phyloP scores from a whole-genome alignment of 2,113 vertebrate species.

The Setophaga petechia region DNA sequence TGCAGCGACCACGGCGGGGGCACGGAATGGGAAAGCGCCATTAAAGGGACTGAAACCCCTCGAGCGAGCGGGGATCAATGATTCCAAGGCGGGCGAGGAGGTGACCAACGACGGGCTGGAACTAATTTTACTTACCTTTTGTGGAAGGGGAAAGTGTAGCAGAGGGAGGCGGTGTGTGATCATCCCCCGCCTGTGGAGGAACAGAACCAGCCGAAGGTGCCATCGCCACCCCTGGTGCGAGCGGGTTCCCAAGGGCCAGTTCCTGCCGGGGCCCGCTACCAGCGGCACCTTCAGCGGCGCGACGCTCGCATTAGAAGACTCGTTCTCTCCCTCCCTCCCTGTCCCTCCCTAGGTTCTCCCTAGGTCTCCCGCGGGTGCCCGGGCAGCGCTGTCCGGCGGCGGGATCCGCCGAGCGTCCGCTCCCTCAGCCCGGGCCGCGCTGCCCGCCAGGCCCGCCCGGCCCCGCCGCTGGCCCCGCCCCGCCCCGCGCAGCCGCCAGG shows the following conservation, averaged over 20 bases:
- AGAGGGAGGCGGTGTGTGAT: not conserved
- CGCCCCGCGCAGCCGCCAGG: too few species aligned
- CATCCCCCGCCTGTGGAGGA: fast-evolving
- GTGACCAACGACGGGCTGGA: fast-evolving
- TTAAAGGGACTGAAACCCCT: fast-evolving
- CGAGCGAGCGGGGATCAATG: fast-evolving
- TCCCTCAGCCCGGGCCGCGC: not conserved
- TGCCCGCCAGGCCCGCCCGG: not conserved
- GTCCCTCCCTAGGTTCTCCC: not conserved
- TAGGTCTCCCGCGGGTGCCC: not conserved
- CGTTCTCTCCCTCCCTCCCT: not conserved
- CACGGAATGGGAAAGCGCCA: fast-evolving
- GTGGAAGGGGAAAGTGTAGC: too few species aligned
- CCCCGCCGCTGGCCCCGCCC: not conserved
- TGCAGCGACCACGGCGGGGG: fast-evolving
- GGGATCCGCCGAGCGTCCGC: not conserved
- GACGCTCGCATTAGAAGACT: too few species aligned
- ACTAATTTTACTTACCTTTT: fast-evolving
- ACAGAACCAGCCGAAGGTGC: fast-evolving
- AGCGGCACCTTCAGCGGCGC: not conserved
- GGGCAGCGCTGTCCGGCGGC: not conserved
- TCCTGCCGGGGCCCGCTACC: too few species aligned
- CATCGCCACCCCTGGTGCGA: fast-evolving
- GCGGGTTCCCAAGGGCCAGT: fast-evolving
- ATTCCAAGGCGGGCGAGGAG: too few species aligned